A percentile compares a stretch with the other conserved stretches of the same genome.
phyloP scores from a whole-genome alignment of 2,888 invertebrate species.

The Hofmannophila pseudospretella region DNA sequence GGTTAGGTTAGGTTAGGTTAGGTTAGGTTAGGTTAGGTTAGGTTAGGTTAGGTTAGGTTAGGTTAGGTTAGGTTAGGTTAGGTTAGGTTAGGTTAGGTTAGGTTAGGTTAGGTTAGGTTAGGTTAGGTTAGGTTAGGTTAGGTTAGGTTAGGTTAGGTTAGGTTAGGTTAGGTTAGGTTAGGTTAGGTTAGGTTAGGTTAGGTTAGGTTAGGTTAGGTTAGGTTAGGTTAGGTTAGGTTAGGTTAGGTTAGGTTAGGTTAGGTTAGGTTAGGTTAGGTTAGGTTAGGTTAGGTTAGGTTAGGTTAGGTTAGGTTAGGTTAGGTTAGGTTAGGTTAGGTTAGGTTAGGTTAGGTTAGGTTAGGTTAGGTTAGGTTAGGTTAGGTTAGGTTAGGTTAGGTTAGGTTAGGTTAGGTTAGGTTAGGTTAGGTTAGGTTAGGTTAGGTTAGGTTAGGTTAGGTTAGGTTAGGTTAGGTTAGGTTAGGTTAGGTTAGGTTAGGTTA shows the following conservation, averaged over 20 bases:
- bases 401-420: conserved; percentile 11
- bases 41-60: conserved; percentile 22
- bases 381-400: conserved; percentile 11
- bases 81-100: conserved; percentile 18
- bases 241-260: conserved; percentile 11
- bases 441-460: conserved; percentile 13
- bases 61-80: conserved; percentile 19
- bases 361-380: conserved; percentile 12
- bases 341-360: conserved; percentile 13
- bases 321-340: conserved; percentile 13
- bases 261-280: conserved; percentile 11
- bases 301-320: conserved; percentile 13
- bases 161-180: conserved; percentile 11
- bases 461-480: conserved; percentile 13
- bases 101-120: conserved; percentile 17
- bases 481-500: conserved; percentile 12
- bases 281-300: conserved; percentile 16
- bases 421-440: conserved; percentile 12
- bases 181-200: conserved; percentile 11
- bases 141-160: conserved; percentile 11
- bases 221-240: conserved; percentile 11
- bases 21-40: conserved; percentile 23
- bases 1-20: conserved; percentile 17
- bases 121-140: conserved; percentile 15
- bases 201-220: conserved; percentile 11